Evolutionary conservation across 2,113 vertebrate genomes (phyloP), one percentile per base, ranked within the genome.

Genomic region (Sakesphorus luctuosus): DNA sequence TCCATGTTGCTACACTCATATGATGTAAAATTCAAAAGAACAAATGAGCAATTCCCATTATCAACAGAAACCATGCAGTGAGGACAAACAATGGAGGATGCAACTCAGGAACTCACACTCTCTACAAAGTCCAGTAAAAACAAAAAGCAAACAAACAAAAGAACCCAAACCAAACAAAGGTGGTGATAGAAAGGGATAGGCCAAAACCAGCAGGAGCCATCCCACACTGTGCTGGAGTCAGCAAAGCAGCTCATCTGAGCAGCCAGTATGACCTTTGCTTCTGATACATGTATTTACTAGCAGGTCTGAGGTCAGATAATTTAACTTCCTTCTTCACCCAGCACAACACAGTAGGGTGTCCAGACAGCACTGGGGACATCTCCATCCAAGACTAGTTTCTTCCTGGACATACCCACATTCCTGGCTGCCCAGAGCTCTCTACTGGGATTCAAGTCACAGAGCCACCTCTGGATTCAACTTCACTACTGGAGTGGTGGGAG

Each of bases 221-320:
- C 87, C 89, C 91, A 63, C 50, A 3, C 81, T 72, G 84, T 50
- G 88, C 94, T 92, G 92, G 33, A 92, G 89, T 59, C 86, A 92
- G 92, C 93, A 89, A 29, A 78, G 61, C 1, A 87, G 89, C 63
- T 73, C 81, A 29, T 18, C 56, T 2, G 36, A 77, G 63, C 85
- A 88, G 75, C 10, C 53, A 66, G 75, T 0, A 0, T 14, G 76
- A 81, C 13, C 59, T 71, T 47, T 16, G 78, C 93, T 96, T 69
- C 91, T 89, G 87, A 79, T 58, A 9, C 25, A 11, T 3, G 33
- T 16, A 25, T 14, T 73, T 49, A 23, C 36, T 40, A 33, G 71
- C 15, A 55, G 36, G 28, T 23, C 49, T 18, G 29, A 35, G 82
- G 23, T 38, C 46, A n/a, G 77, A 43, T 18, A 29, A 33, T 18